Evolutionary conservation across 1,140 invertebrate genomes (phyloP).

Genomic region (Nymphalis io): DNA sequence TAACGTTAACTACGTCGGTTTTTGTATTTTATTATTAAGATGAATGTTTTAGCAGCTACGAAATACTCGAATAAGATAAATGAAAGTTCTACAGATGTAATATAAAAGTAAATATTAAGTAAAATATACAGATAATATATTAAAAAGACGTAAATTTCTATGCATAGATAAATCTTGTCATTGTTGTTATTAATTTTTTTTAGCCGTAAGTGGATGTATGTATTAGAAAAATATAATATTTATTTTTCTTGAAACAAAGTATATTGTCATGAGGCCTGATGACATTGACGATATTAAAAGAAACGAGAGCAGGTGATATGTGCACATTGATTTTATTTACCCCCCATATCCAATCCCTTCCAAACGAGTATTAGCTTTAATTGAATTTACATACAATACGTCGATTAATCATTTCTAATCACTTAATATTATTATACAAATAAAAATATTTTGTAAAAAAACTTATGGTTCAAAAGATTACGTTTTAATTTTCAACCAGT

Average conservation of each 20-base stretch:
- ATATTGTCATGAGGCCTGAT: constrained; percentile 46
- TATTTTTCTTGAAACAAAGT: constrained; percentile 63
- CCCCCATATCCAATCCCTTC: constrained; percentile 38
- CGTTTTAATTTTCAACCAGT: no score
- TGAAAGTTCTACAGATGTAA: constrained; percentile 27
- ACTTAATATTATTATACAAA: no score
- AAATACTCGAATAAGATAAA: constrained; percentile 49
- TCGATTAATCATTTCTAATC: not conserved
- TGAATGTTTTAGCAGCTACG: constrained; percentile 46
- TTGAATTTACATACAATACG: not conserved
- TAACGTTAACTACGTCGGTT: constrained; percentile 25
- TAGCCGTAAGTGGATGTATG: constrained; percentile 59
- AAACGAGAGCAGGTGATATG: constrained; percentile 60
- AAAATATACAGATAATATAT: constrained; percentile 41
- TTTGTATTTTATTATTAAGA: constrained; percentile 41
- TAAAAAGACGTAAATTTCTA: constrained; percentile 54
- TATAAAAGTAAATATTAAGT: constrained; percentile 2
- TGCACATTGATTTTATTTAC: constrained; percentile 73
- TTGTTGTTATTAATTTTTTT: constrained; percentile 63
- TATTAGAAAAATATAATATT: constrained; percentile 51
- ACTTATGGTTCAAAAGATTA: no score
- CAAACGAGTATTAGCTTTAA: constrained; percentile 46
- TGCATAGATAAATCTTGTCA: constrained; percentile 50
- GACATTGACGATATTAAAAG: constrained; percentile 61
- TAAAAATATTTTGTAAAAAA: no score